phyloP scores from a whole-genome alignment of 2,888 invertebrate species.

The Hipparchia sbordonii region DNA sequence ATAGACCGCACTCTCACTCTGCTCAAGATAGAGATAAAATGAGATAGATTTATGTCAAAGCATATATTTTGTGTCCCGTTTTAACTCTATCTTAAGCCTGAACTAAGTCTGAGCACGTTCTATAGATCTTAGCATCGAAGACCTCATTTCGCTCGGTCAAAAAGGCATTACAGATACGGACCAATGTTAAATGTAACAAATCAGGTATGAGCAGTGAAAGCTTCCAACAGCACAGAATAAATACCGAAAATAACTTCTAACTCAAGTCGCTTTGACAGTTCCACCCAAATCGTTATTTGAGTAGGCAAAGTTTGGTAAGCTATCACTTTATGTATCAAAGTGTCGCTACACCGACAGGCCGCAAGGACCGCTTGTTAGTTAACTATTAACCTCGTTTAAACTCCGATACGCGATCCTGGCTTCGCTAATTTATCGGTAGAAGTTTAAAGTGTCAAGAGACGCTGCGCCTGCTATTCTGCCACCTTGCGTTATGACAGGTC shows the following conservation, averaged over 20 bases:
- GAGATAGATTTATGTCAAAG: too few species aligned
- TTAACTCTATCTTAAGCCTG: too few species aligned
- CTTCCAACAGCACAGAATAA: not conserved
- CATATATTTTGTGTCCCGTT: too few species aligned
- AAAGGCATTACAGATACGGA: not conserved
- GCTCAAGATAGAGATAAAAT: too few species aligned
- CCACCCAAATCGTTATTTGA: slow-evolving; percentile 38
- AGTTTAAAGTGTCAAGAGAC: not conserved
- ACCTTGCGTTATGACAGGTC: too few species aligned
- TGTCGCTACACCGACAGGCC: slow-evolving; percentile 11
- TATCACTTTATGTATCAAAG: slow-evolving; percentile 37
- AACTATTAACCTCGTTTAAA: slow-evolving; percentile 52
- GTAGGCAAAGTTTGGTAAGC: slow-evolving; percentile 39
- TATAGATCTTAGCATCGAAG: too few species aligned
- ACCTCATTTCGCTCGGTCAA: too few species aligned
- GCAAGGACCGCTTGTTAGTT: slow-evolving; percentile 49
- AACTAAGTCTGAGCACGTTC: too few species aligned
- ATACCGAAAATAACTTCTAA: slow-evolving; percentile 1
- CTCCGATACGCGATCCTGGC: slow-evolving; percentile 51
- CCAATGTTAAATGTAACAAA: not conserved
- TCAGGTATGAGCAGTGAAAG: not conserved
- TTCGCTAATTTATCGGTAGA: slow-evolving; percentile 47
- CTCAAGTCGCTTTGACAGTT: slow-evolving; percentile 31
- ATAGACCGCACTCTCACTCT: too few species aligned
- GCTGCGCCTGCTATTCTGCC: not conserved